phyloP scores from a whole-genome alignment of 2,888 invertebrate species.

The Arenicola marina region DNA sequence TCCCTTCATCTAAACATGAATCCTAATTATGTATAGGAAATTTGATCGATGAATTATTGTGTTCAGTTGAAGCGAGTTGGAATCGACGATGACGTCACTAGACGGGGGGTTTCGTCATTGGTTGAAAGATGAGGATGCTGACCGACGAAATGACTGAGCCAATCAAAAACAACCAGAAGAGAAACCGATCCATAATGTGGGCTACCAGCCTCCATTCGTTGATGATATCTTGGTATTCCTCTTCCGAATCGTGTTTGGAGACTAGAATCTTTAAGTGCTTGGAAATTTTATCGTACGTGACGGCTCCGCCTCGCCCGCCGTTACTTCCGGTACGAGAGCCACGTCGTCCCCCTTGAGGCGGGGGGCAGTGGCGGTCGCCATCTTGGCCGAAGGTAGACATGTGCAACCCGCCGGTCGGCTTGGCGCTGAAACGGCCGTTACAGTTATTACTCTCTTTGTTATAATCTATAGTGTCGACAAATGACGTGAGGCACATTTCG shows the following conservation, averaged over 20 bases:
- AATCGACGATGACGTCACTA: too few relatives aligned
- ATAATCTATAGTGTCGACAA: constrained; percentile 37
- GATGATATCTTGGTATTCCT: constrained; percentile 54
- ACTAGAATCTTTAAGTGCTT: constrained; percentile 49
- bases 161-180: constrained; percentile 59
- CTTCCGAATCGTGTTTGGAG: constrained; percentile 46
- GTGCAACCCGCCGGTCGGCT: not conserved
- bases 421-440: constrained; percentile 35
- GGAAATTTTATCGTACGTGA: constrained; percentile 44
- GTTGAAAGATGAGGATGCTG: constrained; percentile 56
- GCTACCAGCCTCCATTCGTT: constrained; percentile 61
- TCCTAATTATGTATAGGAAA: too few relatives aligned
- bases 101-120: constrained; percentile 47
- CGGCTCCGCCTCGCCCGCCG: not conserved
- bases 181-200: constrained; percentile 55
- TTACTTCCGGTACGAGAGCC: not conserved
- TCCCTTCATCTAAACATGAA: too few relatives aligned
- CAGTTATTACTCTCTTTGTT: constrained; percentile 36
- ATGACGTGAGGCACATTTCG: constrained; percentile 44
- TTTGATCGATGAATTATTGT: too few relatives aligned
- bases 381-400: not conserved
- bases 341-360: not conserved
- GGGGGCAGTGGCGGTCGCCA: not conserved
- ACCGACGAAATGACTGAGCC: constrained; percentile 53
- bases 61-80: too few relatives aligned